A percentile compares a stretch with the other conserved stretches of the same genome.
Conservation (phyloP, 2,113 vertebrate genomes). For the Corythoichthys intestinalis region DNA sequence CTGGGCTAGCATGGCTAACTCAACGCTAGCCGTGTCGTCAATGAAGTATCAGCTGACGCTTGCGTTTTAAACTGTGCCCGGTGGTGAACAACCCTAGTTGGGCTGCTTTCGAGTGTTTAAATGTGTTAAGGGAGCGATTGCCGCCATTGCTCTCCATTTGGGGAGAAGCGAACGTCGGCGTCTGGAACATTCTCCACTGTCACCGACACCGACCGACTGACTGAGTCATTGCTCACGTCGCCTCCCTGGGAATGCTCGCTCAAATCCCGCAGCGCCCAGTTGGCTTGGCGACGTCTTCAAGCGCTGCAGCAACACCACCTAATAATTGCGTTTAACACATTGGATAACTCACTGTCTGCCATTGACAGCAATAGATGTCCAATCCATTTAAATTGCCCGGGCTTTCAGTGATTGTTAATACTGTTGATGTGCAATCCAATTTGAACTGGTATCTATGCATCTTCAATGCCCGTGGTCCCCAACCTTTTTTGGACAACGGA, state of each 20-base stretch:
- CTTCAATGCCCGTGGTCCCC: no score
- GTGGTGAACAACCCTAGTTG: neutral
- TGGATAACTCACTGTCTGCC: no score
- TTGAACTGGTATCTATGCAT: no score
- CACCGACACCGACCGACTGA: neutral
- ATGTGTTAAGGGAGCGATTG: neutral
- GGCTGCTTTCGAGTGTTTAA: neutral
- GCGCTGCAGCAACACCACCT: neutral
- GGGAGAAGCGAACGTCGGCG: neutral
- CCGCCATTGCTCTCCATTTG: no score
- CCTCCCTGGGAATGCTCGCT: neutral
- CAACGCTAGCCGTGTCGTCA: conserved; percentile 32
- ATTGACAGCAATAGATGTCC: no score
- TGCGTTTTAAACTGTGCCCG: neutral
- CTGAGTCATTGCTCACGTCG: neutral
- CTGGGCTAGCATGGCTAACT: conserved; percentile 21
- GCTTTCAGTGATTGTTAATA: no score
- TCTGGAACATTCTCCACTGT: conserved; percentile 1
- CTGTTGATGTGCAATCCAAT: no score
- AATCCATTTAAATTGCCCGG: no score
- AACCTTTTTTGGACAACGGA: no score
- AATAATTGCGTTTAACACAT: no score
- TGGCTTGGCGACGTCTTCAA: neutral
- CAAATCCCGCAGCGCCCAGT: neutral
- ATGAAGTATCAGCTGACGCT: conserved; percentile 61